phyloP scores from a whole-genome alignment of 2,113 vertebrate genomes.

The Tupaia tana region DNA sequence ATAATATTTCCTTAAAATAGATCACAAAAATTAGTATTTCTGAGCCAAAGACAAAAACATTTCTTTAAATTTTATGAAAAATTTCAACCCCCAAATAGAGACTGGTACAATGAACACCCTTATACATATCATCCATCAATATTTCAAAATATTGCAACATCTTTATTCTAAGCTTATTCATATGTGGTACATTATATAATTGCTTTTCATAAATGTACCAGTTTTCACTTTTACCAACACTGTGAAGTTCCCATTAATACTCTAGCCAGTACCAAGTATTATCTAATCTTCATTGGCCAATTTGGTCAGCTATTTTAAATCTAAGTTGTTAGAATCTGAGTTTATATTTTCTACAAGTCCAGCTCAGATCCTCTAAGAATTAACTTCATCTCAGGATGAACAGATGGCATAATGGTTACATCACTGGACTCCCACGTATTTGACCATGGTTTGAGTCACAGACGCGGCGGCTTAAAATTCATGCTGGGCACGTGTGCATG shows the following conservation, averaged over 20 bases:
- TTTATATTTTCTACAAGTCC: not conserved
- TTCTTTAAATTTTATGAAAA: slow-evolving; percentile 50
- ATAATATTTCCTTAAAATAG: slow-evolving; percentile 43
- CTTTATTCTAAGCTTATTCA: slow-evolving; percentile 12
- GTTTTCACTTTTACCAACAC: not conserved
- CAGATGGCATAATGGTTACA: too few relatives aligned
- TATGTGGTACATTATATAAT: not conserved
- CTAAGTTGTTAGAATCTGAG: slow-evolving; percentile 2
- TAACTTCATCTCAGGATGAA: not conserved
- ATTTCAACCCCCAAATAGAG: slow-evolving; percentile 30
- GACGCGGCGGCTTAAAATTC: too few relatives aligned
- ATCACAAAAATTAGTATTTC: slow-evolving; percentile 51
- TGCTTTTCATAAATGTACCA: slow-evolving; percentile 45
- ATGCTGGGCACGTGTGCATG: too few relatives aligned
- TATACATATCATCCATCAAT: not conserved
- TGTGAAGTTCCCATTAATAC: not conserved
- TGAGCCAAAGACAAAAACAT: slow-evolving; percentile 34
- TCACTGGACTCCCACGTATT: too few relatives aligned
- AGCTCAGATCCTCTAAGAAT: slow-evolving; percentile 9
- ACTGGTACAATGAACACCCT: slow-evolving; percentile 13
- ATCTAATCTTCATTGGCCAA: slow-evolving; percentile 32
- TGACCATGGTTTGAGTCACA: too few relatives aligned
- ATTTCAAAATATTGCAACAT: slow-evolving; percentile 30
- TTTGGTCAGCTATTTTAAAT: slow-evolving; percentile 55
- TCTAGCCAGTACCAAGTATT: not conserved